phyloP scores from a whole-genome alignment of 2,113 vertebrate genomes.

The Gasterosteus aculeatus region DNA sequence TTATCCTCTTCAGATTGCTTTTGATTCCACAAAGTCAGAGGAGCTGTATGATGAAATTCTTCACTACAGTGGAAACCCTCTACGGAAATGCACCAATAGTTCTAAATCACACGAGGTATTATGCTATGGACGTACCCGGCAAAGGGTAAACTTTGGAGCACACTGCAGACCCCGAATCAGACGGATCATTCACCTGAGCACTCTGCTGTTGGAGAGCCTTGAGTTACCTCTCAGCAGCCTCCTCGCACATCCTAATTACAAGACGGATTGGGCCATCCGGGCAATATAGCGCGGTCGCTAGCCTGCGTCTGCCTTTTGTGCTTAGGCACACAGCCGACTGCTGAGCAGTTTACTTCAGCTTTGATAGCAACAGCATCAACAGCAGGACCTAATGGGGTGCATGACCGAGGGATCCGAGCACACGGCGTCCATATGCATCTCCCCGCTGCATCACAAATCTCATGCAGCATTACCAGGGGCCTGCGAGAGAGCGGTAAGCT shows the following conservation, averaged over 20 bases:
- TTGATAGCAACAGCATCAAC: conserved; percentile 76
- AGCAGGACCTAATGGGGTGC: conserved; percentile 77
- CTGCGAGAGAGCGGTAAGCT: conserved; percentile 68
- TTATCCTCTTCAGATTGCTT: conserved; percentile 71
- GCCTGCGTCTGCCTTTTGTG: conserved; percentile 63
- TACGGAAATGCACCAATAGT: conserved; percentile 56
- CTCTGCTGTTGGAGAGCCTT: conserved; percentile 52
- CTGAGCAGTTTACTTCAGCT: conserved; percentile 75
- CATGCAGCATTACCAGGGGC: conserved; percentile 75
- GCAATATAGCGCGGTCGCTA: conserved; percentile 56
- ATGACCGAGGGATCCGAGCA: conserved; percentile 76
- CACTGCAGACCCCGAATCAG: conserved; percentile 27
- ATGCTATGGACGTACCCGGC: conserved; percentile 6
- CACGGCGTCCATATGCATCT: conserved; percentile 76
- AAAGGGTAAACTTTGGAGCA: conserved; percentile 36
- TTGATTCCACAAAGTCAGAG: conserved; percentile 64
- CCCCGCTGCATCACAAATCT: conserved; percentile 80
- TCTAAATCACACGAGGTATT: conserved; percentile 47
- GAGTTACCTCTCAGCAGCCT: conserved; percentile 65
- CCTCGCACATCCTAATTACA: conserved; percentile 71
- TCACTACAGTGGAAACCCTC: conserved; percentile 61
- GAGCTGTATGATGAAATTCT: conserved; percentile 76
- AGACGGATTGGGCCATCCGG: conserved; percentile 58
- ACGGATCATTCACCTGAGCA: conserved; percentile 34
- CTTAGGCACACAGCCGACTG: conserved; percentile 68